These are phyloP conservation scores for Nemotelus pantherinus DNA, from an alignment of 2,888 invertebrate genomes.

Conservation along the genomic window DNA sequence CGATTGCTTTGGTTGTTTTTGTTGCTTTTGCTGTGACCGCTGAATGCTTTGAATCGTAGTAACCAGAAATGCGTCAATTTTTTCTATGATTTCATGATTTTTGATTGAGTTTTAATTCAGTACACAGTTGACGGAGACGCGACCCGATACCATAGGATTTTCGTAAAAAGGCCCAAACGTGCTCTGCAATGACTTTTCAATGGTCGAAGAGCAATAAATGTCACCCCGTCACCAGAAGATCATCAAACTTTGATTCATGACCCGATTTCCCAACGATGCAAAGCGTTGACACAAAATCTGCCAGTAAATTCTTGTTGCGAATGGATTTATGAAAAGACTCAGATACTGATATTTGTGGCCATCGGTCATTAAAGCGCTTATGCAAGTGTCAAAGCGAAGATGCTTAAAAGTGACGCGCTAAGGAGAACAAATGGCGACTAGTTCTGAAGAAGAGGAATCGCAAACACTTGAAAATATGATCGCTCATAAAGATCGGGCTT, in stretches of 20 bases:
- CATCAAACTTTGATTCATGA: slow-evolving; percentile 42
- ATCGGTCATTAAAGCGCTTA: slow-evolving; percentile 27
- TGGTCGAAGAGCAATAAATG: neutral
- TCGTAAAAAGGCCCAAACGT: slow-evolving; percentile 6
- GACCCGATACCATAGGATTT: neutral
- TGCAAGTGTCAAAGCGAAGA: slow-evolving; percentile 26
- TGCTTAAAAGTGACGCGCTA: slow-evolving; percentile 22
- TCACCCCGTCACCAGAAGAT: slow-evolving; percentile 16
- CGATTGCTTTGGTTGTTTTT: neutral
- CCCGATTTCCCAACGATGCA: slow-evolving; percentile 21
- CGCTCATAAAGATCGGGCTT: slow-evolving; percentile 30
- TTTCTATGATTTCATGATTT: neutral
- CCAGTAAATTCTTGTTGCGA: slow-evolving; percentile 29
- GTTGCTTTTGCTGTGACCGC: neutral
- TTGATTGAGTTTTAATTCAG: neutral
- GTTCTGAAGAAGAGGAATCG: slow-evolving; percentile 36
- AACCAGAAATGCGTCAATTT: too few relatives aligned
- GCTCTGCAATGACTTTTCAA: neutral
- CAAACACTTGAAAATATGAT: slow-evolving; percentile 38
- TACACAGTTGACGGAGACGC: neutral
- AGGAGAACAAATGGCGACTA: slow-evolving; percentile 30
- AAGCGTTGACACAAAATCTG: slow-evolving; percentile 33
- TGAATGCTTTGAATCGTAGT: neutral
- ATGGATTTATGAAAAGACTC: slow-evolving; percentile 12
- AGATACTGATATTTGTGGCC: neutral